These are phyloP conservation scores for Nesidiocoris tenuis DNA, from an alignment of 2,888 invertebrate species.

Conservation along the genomic window DNA sequence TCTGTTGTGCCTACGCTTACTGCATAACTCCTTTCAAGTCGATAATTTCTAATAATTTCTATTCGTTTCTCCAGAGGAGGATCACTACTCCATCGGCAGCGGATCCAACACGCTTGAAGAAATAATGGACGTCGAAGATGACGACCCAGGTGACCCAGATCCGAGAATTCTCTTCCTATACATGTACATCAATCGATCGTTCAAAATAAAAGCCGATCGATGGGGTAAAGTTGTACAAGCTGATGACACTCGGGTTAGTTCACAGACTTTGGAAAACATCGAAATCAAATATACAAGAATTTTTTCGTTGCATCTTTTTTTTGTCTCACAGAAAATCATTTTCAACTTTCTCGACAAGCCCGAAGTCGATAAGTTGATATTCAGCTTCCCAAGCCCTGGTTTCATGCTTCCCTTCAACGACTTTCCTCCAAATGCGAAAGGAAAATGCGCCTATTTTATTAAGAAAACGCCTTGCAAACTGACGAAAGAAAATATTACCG, in stretches of 20 bases:
- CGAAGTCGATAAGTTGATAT: slow-evolving; percentile 59
- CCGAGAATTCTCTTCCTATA: slow-evolving; percentile 75
- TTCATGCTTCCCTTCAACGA: slow-evolving; percentile 52
- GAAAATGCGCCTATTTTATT: slow-evolving; percentile 76
- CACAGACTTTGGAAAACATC: background rate
- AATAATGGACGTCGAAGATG: slow-evolving; percentile 49
- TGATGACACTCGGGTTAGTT: slow-evolving; percentile 66
- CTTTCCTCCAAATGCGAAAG: slow-evolving; percentile 64
- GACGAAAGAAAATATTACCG: slow-evolving; percentile 60
- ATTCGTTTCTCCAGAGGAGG: slow-evolving; percentile 16
- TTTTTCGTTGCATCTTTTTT: too few species aligned
- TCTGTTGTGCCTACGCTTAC: background rate
- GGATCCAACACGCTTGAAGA: slow-evolving; percentile 28
- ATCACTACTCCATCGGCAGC: slow-evolving; percentile 34
- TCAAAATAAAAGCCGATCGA: slow-evolving; percentile 81
- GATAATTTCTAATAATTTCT: too few species aligned
- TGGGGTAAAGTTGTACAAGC: slow-evolving; percentile 79
- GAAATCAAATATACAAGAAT: too few species aligned
- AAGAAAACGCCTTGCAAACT: slow-evolving; percentile 65
- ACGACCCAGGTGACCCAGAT: slow-evolving; percentile 60
- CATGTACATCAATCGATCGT: slow-evolving; percentile 68
- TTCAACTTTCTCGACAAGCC: slow-evolving; percentile 54
- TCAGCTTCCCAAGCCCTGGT: slow-evolving; percentile 55
- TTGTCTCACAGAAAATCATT: slow-evolving; percentile 28
- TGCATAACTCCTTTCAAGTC: too few species aligned